Evolutionary conservation across 2,113 vertebrate species (phyloP).

Genomic region (Corythoichthys intestinalis): DNA sequence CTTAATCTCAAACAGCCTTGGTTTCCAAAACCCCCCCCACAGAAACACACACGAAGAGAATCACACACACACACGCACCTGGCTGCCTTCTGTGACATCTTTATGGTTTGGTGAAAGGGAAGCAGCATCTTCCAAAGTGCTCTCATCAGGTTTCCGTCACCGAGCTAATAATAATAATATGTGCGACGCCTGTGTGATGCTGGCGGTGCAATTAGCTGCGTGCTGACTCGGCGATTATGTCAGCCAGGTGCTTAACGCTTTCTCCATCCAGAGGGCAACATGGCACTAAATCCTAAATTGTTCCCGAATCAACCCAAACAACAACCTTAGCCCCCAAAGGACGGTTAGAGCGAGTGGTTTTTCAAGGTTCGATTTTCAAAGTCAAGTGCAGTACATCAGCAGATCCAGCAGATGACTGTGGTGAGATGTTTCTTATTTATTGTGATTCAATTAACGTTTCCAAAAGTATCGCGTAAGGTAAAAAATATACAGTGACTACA

Average conservation of each 20-base stretch:
- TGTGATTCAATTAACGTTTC: too few relatives aligned
- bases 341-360: background rate
- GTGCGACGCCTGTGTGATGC: constrained; percentile 23
- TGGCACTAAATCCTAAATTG: constrained; percentile 25
- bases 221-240: constrained; percentile 55
- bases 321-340: background rate
- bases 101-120: constrained; percentile 23
- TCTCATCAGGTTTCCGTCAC: constrained; percentile 45
- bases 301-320: constrained; percentile 13
- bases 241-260: constrained; percentile 54
- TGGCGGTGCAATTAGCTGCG: constrained; percentile 55
- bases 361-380: background rate
- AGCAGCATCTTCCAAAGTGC: constrained; percentile 23
- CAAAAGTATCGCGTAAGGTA: background rate
- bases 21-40: background rate
- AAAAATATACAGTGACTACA: background rate
- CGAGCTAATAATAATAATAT: constrained; percentile 31
- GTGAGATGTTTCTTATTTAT: background rate
- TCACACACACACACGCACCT: background rate
- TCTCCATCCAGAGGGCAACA: constrained; percentile 39
- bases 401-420: background rate
- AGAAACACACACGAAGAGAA: background rate
- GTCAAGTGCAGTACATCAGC: background rate
- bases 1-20: constrained; percentile 14
- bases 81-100: constrained; percentile 32